Evolutionary conservation across 2,888 invertebrate species (phyloP).

Genomic region (Diplolepis rosae): DNA sequence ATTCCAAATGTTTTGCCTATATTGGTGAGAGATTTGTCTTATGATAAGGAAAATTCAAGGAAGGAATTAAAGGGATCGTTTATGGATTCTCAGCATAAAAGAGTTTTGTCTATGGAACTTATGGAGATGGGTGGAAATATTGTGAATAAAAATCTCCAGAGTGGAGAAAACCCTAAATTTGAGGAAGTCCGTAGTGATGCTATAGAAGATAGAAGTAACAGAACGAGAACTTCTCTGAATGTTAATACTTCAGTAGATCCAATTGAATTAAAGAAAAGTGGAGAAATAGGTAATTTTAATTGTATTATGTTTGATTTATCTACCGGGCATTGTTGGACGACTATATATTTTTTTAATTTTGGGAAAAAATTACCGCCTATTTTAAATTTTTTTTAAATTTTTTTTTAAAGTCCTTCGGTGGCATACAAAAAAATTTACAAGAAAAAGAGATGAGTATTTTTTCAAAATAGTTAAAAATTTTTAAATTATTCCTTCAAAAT

Average conservation of each 20-base stretch:
- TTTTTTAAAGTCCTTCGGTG: too few species aligned
- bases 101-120: conserved; percentile 47
- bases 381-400: too few species aligned
- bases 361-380: too few species aligned
- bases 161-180: not conserved
- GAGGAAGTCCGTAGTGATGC: conserved; percentile 33
- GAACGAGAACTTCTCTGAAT: conserved; percentile 57
- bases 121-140: conserved; percentile 38
- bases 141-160: not conserved
- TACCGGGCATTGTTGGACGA: too few species aligned
- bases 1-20: conserved; percentile 33
- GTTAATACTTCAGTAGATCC: conserved; percentile 61
- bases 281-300: conserved; percentile 23
- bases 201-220: not conserved
- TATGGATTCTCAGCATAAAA: conserved; percentile 13
- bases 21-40: not conserved
- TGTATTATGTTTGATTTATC: too few species aligned
- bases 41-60: not conserved
- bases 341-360: too few species aligned
- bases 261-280: conserved; percentile 11
- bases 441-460: too few species aligned
- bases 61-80: not conserved
- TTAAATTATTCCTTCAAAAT: too few species aligned
- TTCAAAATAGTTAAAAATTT: too few species aligned
- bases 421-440: too few species aligned